Evolutionary conservation across 92 coral and sea anemone species (phyloP).

Genomic region (Porites lobata): DNA sequence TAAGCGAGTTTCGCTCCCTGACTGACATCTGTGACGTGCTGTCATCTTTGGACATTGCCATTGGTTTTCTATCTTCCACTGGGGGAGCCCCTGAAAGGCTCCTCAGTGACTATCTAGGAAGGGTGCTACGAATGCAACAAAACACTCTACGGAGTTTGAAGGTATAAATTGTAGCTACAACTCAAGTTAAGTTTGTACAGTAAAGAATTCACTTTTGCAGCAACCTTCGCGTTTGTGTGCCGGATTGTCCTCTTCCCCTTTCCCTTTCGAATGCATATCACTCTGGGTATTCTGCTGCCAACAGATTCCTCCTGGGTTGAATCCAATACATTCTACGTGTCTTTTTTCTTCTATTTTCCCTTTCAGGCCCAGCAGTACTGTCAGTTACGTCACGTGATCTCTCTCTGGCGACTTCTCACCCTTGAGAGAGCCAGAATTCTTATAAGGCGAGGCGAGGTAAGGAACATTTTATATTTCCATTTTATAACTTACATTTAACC

Average conservation of each 20-base stretch:
- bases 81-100: conserved; percentile 80
- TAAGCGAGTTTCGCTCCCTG: conserved; percentile 68
- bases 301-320: too few relatives aligned
- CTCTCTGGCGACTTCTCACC: conserved; percentile 84
- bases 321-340: neutral
- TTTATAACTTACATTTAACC: too few relatives aligned
- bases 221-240: too few relatives aligned
- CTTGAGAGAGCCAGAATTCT: conserved; percentile 76
- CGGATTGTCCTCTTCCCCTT: too few relatives aligned
- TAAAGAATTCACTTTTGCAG: neutral
- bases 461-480: neutral
- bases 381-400: conserved; percentile 79
- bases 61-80: conserved; percentile 85
- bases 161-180: conserved; percentile 27
- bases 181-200: neutral
- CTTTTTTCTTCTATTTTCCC: neutral
- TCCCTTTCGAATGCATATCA: too few relatives aligned
- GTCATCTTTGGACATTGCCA: conserved; percentile 83
- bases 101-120: conserved; percentile 72
- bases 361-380: conserved; percentile 83
- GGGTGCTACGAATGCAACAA: conserved; percentile 72
- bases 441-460: conserved; percentile 76
- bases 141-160: conserved; percentile 76
- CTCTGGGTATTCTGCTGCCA: too few relatives aligned
- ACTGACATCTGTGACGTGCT: conserved; percentile 86